Conservation (phyloP, 2,888 invertebrate genomes). For the Pseudanteris insignis region DNA sequence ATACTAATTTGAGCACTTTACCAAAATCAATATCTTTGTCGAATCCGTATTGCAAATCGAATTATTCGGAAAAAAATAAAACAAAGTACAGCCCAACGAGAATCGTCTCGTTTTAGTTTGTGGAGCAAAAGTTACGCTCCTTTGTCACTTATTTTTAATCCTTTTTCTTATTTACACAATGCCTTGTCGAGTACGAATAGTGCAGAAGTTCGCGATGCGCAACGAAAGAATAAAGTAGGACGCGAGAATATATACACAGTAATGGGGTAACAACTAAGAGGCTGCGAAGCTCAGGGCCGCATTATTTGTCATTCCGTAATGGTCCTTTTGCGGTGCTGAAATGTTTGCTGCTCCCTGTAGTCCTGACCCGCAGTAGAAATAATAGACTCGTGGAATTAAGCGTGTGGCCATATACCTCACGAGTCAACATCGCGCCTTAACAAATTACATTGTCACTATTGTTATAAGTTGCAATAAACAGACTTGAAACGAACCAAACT, state of each 20-base stretch:
- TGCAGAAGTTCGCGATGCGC: constrained; percentile 39
- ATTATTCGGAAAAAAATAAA: constrained; percentile 31
- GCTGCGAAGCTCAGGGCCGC: constrained; percentile 48
- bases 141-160: constrained; percentile 19
- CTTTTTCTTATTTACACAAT: constrained; percentile 9
- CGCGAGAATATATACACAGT: constrained; percentile 48
- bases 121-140: constrained; percentile 24
- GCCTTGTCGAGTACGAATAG: constrained; percentile 35
- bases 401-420: too few relatives aligned
- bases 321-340: constrained; percentile 59
- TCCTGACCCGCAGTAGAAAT: too few relatives aligned
- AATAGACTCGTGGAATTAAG: too few relatives aligned
- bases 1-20: too few relatives aligned
- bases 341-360: too few relatives aligned
- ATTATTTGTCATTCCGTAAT: constrained; percentile 59
- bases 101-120: constrained; percentile 20
- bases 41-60: too few relatives aligned
- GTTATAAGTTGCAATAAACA: too few relatives aligned
- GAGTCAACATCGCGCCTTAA: too few relatives aligned
- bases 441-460: too few relatives aligned
- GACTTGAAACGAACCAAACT: too few relatives aligned
- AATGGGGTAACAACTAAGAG: constrained; percentile 54
- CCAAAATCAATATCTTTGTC: too few relatives aligned
- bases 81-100: constrained; percentile 21
- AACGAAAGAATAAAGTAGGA: constrained; percentile 47